Conservation (phyloP, 2,888 invertebrate species). For the Conops quadrifasciatus region DNA sequence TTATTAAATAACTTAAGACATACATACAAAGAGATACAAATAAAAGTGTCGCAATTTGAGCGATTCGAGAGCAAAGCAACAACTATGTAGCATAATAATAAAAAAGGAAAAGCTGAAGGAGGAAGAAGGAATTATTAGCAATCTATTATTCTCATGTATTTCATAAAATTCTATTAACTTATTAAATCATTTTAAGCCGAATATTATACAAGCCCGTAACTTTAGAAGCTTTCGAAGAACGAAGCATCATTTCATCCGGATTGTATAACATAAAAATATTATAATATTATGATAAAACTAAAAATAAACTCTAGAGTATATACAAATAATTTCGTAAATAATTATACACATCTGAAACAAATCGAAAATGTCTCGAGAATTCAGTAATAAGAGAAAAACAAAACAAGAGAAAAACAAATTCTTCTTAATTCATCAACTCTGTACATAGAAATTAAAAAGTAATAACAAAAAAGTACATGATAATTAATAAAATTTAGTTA, state of each 20-base stretch:
- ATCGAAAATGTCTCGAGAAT: slow-evolving; percentile 46
- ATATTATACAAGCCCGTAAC: not conserved
- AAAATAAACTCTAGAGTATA: slow-evolving; percentile 29
- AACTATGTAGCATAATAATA: too few relatives aligned
- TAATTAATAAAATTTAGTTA: too few relatives aligned
- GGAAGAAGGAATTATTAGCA: slow-evolving; percentile 26
- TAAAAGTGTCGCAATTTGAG: too few relatives aligned
- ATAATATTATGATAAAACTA: slow-evolving; percentile 45
- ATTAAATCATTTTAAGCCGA: slow-evolving; percentile 22
- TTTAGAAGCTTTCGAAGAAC: slow-evolving; percentile 6
- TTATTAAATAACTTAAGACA: too few relatives aligned
- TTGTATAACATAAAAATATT: slow-evolving; percentile 56
- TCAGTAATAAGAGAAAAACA: slow-evolving; percentile 47
- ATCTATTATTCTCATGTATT: slow-evolving; percentile 18
- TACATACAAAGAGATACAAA: too few relatives aligned
- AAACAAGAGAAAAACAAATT: not conserved
- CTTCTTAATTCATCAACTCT: not conserved
- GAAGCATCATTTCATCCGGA: slow-evolving; percentile 51
- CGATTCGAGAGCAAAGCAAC: too few relatives aligned
- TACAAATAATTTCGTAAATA: slow-evolving; percentile 47
- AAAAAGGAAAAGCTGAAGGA: not conserved
- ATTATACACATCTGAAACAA: slow-evolving; percentile 41
- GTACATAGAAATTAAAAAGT: slow-evolving; percentile 1
- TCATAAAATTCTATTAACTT: slow-evolving; percentile 31
- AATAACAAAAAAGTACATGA: not conserved